Conservation (phyloP, 2,888 invertebrate species). For the Mythimna impura region DNA sequence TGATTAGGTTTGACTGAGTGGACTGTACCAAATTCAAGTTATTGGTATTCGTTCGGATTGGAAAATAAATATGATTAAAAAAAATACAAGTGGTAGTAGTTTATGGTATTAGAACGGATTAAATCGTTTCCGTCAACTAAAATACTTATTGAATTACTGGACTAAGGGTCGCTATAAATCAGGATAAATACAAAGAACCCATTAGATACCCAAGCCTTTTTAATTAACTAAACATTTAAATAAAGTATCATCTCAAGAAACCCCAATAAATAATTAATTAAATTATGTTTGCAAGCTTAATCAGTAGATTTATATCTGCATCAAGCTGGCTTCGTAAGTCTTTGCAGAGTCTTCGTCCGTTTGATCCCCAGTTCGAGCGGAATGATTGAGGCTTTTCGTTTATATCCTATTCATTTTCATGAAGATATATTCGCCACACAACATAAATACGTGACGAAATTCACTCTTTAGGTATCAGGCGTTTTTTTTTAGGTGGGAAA, state of each 20-base stretch:
- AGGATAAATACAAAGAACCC: no score
- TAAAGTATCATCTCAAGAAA: background rate
- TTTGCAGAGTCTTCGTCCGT: background rate
- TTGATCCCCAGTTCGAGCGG: conserved; percentile 37
- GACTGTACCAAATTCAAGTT: no score
- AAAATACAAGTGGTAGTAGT: no score
- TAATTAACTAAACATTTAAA: background rate
- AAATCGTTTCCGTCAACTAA: background rate
- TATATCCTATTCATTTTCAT: conserved; percentile 33
- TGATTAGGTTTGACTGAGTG: no score
- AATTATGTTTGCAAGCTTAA: conserved; percentile 9
- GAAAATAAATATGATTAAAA: background rate
- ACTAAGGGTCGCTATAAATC: conserved; percentile 1
- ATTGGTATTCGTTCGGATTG: background rate
- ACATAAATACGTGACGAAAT: background rate
- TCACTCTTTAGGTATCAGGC: background rate
- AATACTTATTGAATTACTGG: conserved; percentile 16
- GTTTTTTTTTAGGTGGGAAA: background rate
- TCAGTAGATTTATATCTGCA: background rate
- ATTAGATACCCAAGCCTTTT: background rate
- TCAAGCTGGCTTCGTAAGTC: conserved; percentile 10
- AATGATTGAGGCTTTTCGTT: conserved; percentile 32
- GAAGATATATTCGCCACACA: conserved; percentile 19
- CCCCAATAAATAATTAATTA: background rate
- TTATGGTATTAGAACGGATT: no score